Base-by-base conservation (phyloP, 35 echinoderm and acorn worm species). In the Lytechinus pictus region DNA sequence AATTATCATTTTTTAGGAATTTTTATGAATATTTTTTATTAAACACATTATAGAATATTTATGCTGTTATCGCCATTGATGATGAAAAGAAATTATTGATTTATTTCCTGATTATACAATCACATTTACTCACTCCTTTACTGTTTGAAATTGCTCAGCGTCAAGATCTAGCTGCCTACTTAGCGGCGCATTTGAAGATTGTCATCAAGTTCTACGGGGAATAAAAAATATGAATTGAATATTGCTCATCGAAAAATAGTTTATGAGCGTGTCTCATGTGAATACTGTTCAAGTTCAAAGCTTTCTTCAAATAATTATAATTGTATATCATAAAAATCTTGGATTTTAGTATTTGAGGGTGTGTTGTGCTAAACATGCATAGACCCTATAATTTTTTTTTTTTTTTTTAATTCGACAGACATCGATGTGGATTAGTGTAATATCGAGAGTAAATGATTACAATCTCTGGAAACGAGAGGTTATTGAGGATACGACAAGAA, bases 391-490 rank as follows among this genome's bases (percentile, higher is more conserved):
- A 1, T 44, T 44, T 0, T 44, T 44, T 0, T 44, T 44, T 0
- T 44, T 44, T 44, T 2, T 44, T 44, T 44, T 44, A 44, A 44
- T 44, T 44, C 33, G 33, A 4, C 4, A 79, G 66, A 79, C 19
- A 79, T 79, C 66, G n/a, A 79, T 24, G n/a, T 19, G 66, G 66
- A 19, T 79, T 79, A 79, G 19, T 0, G 66, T 79, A 79, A 79
- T 79, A 79, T 79, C 66, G 66, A 79, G 66, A 79, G 66, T 79
- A 79, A 79, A 79, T 79, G 12, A 79, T 79, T 79, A 24, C 66
- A 14, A 79, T 79, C 66, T 4, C 4, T 79, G 66, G 66, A 79
- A 79, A 79, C 21, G 19, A 24, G n/a, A 79, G 66, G 66, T 79
- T 79, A 79, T 16, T 79, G n/a, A 79, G 66, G 66, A 79, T 79